Conservation (phyloP, 2,113 vertebrate genomes). For the Calidris pygmaea region DNA sequence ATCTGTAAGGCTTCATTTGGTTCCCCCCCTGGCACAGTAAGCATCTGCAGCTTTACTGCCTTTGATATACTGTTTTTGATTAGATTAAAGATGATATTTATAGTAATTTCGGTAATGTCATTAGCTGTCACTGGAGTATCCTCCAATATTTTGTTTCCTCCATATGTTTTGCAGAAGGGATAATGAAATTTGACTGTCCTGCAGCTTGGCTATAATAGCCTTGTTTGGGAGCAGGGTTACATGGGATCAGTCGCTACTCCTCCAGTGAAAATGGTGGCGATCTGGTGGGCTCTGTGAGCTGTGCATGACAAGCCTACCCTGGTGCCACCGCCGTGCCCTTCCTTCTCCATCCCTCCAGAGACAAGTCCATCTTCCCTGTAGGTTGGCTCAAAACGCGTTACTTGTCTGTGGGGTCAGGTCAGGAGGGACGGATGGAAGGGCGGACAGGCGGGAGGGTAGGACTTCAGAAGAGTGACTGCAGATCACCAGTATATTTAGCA, state of each 20-base stretch:
- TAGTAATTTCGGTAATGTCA: constrained; percentile 58
- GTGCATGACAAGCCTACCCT: not conserved
- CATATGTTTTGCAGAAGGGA: constrained; percentile 42
- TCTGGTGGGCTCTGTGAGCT: not conserved
- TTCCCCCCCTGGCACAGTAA: constrained; percentile 53
- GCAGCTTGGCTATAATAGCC: not conserved
- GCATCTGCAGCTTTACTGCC: constrained; percentile 47
- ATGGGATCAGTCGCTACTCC: not conserved
- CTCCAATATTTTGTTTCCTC: constrained; percentile 58
- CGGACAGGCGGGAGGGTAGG: not conserved
- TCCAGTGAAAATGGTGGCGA: not conserved
- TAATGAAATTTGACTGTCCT: constrained; percentile 59
- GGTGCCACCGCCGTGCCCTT: rapidly evolving
- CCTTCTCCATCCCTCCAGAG: not conserved
- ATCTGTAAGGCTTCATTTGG: constrained; percentile 66
- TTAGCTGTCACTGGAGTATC: constrained; percentile 62
- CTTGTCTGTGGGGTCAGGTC: not conserved
- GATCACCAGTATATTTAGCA: not conserved
- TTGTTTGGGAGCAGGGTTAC: constrained; percentile 24
- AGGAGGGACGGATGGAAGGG: not conserved
- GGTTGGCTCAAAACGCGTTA: not conserved
- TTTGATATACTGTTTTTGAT: constrained; percentile 64
- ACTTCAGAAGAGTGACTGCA: not conserved
- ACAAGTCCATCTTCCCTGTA: not conserved
- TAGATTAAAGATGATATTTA: constrained; percentile 63